Base-by-base conservation (phyloP, 2,888 invertebrate species). In the Lasiommata megera region DNA sequence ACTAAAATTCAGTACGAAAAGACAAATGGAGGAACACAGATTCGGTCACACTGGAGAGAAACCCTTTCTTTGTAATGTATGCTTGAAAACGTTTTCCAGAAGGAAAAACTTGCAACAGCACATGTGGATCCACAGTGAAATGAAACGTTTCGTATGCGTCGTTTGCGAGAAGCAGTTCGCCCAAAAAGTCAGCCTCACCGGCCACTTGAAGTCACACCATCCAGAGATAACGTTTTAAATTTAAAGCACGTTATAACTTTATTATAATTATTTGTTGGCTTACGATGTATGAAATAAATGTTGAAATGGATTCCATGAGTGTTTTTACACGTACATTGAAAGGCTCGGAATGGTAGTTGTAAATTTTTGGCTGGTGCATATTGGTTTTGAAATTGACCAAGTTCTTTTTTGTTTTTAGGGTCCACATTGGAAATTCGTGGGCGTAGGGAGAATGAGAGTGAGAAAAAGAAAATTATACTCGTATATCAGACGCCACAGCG, bases 391-490 rank as follows among this genome's bases (percentile, higher is more conserved):
- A 73, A 86, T 78, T 88, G 84, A 88, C 86, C 77, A 77, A 74
- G 76, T 80, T 83, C 78, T 86, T 87, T 84, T 87, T 83, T 87
- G 80, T 87, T 89, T 89, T 85, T 89, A 89, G 89, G 89, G 74
- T 72, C 78, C 77, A 80, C 79, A 76, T 82, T 85, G 87, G 84
- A 83, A 82, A 81, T 85, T 71, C 80, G 78, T 68, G 79, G 84
- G 69, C 81, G 79, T 83, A 82, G 68, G 76, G 77, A 82, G 67
- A 77, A 68, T 76, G 80, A 80, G 67, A 77, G 66, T 73, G 81
- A 81, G 69, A 83, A 80, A 83, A 82, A 82, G 84, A 88, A 84
- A 86, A 82, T 89, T 65, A 74, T 88, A 66, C 84, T 88, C 73
- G 81, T 88, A 62, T 82, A 80, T 79, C 86, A 86, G 77, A 80